Conservation (phyloP, 1,140 invertebrate species). For the Drosophila bipectinata region DNA sequence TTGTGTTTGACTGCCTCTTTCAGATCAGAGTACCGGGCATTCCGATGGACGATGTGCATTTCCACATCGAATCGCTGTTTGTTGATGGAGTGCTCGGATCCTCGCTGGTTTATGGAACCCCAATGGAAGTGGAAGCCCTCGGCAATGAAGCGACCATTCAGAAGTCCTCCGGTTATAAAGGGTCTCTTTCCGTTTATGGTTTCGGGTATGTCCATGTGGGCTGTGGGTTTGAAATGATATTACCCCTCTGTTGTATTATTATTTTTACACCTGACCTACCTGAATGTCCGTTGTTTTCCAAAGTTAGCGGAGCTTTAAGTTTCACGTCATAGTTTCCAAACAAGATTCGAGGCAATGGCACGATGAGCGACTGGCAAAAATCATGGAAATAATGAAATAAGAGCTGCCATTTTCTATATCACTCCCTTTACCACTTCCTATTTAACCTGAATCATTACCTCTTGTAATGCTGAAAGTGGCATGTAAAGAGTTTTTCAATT, state of each 20-base stretch:
- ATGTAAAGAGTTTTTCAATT: constrained; percentile 40
- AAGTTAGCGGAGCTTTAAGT: constrained; percentile 85
- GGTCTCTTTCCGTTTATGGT: constrained; percentile 85
- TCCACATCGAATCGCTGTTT: constrained; percentile 59
- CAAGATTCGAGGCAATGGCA: constrained; percentile 87
- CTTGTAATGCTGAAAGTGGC: constrained; percentile 41
- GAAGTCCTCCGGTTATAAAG: constrained; percentile 86
- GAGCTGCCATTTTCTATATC: constrained; percentile 15
- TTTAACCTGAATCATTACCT: constrained; percentile 12
- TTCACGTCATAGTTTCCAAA: constrained; percentile 88
- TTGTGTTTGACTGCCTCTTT: constrained; percentile 41
- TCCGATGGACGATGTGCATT: constrained; percentile 76
- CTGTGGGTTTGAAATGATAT: constrained; percentile 11
- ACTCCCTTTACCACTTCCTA: neutral
- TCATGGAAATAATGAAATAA: constrained; percentile 77
- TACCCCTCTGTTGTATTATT: neutral
- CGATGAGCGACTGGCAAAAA: constrained; percentile 84
- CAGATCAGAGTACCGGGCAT: constrained; percentile 45
- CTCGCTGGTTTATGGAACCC: constrained; percentile 82
- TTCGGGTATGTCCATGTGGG: constrained; percentile 84
- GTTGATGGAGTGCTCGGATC: constrained; percentile 68
- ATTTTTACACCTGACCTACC: constrained; percentile 82
- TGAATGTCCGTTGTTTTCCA: constrained; percentile 88
- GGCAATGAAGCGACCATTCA: constrained; percentile 86
- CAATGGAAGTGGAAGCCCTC: constrained; percentile 89